Base-by-base conservation (phyloP, 1,140 invertebrate species). In the Macrocentrus cingulum region DNA sequence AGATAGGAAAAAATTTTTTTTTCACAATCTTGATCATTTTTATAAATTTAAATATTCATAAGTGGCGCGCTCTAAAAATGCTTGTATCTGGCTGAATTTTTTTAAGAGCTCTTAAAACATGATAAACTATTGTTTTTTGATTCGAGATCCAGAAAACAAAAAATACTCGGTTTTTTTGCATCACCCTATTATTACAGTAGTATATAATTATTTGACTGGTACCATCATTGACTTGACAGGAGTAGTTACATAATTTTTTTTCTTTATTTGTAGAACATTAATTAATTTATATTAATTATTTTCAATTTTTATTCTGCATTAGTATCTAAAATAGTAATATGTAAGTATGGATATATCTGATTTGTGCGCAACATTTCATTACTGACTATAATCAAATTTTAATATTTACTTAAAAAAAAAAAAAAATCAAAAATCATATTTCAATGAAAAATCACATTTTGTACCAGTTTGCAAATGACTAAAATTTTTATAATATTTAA, bases 161-260 rank as follows among this genome's bases (percentile, higher is more conserved):
- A n/a, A n/a, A n/a, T n/a, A n/a, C n/a, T n/a, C n/a, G n/a, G 8
- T n/a, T 34, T 18, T 32, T 34, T 42, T 25, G 16, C 32, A 37
- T 37, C 36, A 36, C 13, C 11, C 32, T 16, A 5, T 22, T 36
- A 22, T 32, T 52, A 19, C 54, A 52, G 22, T 46, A 52, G 25
- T 49, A 57, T 54, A 60, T 37, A 55, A 46, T 60, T n/a, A n/a
- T n/a, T 62, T 49, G 29, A 55, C 63, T 64, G 60, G 62, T 70
- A 69, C 69, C 56, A 63, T 70, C 72, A 76, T 76, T 76, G 74
- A 76, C 74, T 76, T 76, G 65, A 75, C 63, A 76, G 74, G 74
- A 76, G 74, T 70, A 65, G 56, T 69, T 72, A 69, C 58, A 52
- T 52, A 62, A 56, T 66, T 69, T 62, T 59, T 23, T 60, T 61